Evolutionary conservation across 1,140 invertebrate species (phyloP), one percentile per base, ranked within the genome.

Genomic region (Oscheius sp.): DNA sequence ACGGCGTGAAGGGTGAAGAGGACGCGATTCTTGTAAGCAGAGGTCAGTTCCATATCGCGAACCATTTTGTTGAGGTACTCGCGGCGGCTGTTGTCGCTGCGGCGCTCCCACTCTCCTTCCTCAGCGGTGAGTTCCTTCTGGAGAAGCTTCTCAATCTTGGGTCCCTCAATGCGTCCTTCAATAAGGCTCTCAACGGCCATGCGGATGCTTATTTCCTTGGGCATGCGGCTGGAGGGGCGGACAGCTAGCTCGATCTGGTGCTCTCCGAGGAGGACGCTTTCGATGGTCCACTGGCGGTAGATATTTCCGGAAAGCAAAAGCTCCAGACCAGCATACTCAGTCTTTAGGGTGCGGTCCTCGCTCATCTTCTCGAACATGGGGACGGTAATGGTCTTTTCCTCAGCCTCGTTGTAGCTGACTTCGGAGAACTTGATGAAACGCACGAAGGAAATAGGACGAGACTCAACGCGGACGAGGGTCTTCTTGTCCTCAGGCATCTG

Each of bases 351-450:
- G 20, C 38, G 23, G 2, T 70, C 68, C 36, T 70, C 26, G 13
- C n/a, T 70, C 26, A 26, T 31, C 36, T 62, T 20, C 26, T 63
- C 49, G 42, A 46, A 46, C 55, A 70, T 34, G 29, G 71, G 70
- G 15, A 77, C 49, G 45, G 58, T n/a, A 31, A 78, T 32, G 36
- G 77, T 78, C 29, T 61, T 78, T 34, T 78, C 77, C 32, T 71
- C 59, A 26, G 65, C 23, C 23, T 78, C 73, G 38, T 72, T 32
- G 58, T 49, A 77, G 1, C 58, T 42, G 29, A 38, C 35, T 4
- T 58, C 64, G 10, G 45, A 42, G 7, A 23, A 26, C 23, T 75
- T 69, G 68, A 64, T 64, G 26, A 34, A 55, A 23, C 73, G 77
- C 32, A 61, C 32, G 52, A 71, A 73, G 20, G 64, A 73, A 20